Evolutionary conservation across 2,888 invertebrate species (phyloP).

Genomic region (Luffia ferchaultella): DNA sequence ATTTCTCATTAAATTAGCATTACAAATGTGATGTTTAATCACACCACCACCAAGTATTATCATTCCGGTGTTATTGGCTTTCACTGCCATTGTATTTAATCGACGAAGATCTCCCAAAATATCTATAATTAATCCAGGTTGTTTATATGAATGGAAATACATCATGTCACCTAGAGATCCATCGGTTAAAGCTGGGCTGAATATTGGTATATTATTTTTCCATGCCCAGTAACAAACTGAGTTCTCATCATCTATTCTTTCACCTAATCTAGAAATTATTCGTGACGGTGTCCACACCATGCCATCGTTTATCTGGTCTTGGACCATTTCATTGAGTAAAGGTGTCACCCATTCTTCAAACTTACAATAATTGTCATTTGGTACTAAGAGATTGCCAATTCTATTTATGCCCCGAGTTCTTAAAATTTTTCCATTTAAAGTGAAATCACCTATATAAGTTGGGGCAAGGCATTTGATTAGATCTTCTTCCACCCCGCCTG

Average conservation of each 20-base stretch:
- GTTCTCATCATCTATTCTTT: slow-evolving; percentile 87
- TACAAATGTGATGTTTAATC: slow-evolving; percentile 99
- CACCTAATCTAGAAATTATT: slow-evolving; percentile 76
- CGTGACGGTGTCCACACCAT: slow-evolving; percentile 85
- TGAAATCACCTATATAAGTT: slow-evolving; percentile 92
- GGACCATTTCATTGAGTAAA: slow-evolving; percentile 86
- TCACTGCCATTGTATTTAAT: slow-evolving; percentile 93
- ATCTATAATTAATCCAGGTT: slow-evolving; percentile 92
- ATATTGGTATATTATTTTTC: slow-evolving; percentile 96
- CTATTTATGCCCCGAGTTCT: slow-evolving; percentile 89
- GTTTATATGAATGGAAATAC: slow-evolving; percentile 95
- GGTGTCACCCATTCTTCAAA: slow-evolving; percentile 99
- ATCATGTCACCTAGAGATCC: slow-evolving; percentile 99
- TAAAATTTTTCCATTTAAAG: slow-evolving; percentile 79
- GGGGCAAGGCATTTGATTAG: slow-evolving; percentile 97
- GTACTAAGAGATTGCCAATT: slow-evolving; percentile 90
- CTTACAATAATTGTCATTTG: slow-evolving; percentile 97
- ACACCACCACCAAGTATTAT: slow-evolving; percentile 96
- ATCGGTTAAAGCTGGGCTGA: slow-evolving; percentile 97
- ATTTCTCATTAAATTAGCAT: slow-evolving; percentile 99
- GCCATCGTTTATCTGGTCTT: slow-evolving; percentile 81
- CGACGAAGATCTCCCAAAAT: slow-evolving; percentile 90
- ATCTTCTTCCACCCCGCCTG: slow-evolving; percentile 98
- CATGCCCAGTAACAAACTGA: slow-evolving; percentile 98
- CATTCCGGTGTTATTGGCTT: slow-evolving; percentile 93